These are phyloP conservation scores for Podarcis muralis DNA, from an alignment of 2,113 vertebrate species.

Conservation along the genomic window DNA sequence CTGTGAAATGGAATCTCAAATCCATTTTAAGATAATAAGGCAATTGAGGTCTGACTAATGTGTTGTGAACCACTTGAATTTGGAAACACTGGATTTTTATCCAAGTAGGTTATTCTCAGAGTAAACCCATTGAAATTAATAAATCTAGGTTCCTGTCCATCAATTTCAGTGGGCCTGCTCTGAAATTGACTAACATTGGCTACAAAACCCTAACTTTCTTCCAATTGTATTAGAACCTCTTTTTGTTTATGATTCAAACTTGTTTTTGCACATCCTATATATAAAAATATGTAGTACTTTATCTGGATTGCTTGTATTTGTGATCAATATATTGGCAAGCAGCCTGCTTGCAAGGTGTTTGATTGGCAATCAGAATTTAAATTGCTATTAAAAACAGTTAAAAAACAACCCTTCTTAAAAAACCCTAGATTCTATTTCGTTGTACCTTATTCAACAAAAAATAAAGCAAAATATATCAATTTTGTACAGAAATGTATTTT, in stretches of 20 bases:
- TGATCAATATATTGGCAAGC: no score
- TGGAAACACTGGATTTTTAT: background rate
- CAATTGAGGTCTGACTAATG: background rate
- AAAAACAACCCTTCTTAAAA: slow-evolving; percentile 3
- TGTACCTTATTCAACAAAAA: background rate
- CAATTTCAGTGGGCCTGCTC: no score
- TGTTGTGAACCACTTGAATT: background rate
- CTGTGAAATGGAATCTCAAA: background rate
- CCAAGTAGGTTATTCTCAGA: no score
- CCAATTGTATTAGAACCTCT: background rate
- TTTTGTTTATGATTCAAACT: background rate
- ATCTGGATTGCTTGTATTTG: no score
- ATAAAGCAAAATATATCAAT: background rate
- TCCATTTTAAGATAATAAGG: background rate
- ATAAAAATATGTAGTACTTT: background rate
- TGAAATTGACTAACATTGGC: no score
- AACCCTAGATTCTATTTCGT: background rate
- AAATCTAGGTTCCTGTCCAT: no score
- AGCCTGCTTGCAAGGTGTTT: slow-evolving; percentile 13
- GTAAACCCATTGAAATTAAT: no score
- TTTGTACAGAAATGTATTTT: background rate
- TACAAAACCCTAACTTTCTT: background rate
- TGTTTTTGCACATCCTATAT: background rate
- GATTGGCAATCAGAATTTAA: background rate
- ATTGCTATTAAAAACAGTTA: slow-evolving; percentile 24